These are phyloP conservation scores for Riptortus pedestris DNA, from an alignment of 1,140 invertebrate genomes.

Conservation along the genomic window DNA sequence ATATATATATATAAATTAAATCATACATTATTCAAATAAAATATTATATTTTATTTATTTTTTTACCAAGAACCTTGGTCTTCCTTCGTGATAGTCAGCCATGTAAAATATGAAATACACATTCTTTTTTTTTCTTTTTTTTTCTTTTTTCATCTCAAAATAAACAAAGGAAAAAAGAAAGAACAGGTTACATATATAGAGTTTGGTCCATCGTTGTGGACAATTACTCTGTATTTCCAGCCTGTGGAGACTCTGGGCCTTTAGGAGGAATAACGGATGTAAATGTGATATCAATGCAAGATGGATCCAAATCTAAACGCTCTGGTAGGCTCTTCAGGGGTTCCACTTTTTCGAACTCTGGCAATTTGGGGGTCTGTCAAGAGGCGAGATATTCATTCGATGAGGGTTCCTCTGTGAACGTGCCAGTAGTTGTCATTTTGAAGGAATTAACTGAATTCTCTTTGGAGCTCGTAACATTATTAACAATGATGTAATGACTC, in stretches of 20 bases:
- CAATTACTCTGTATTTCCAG: background rate
- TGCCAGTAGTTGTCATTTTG: conserved; percentile 15
- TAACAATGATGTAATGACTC: conserved; percentile 38
- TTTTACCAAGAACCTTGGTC: too few species aligned
- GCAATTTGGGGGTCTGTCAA: background rate
- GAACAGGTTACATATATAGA: background rate
- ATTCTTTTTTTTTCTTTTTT: too few species aligned
- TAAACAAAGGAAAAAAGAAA: background rate
- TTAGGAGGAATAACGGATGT: conserved; percentile 1
- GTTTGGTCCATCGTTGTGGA: background rate
- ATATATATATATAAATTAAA: too few species aligned
- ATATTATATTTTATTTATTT: too few species aligned
- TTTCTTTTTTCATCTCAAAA: too few species aligned
- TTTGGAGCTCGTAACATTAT: conserved; percentile 31
- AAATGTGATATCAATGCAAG: conserved; percentile 14
- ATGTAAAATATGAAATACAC: too few species aligned
- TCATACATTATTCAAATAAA: too few species aligned
- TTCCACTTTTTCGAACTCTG: conserved; percentile 3
- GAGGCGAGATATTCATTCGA: conserved; percentile 1
- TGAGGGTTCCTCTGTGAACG: conserved; percentile 5
- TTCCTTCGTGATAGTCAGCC: too few species aligned
- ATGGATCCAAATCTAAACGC: conserved; percentile 5
- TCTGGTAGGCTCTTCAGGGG: conserved; percentile 8
- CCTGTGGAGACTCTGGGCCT: background rate
- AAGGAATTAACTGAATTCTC: conserved; percentile 37